Percentiles rank a stretch among this genome's conserved stretches.
These are phyloP conservation scores for Cydia pomonella DNA, from an alignment of 1,140 invertebrate genomes.

Conservation along the genomic window DNA sequence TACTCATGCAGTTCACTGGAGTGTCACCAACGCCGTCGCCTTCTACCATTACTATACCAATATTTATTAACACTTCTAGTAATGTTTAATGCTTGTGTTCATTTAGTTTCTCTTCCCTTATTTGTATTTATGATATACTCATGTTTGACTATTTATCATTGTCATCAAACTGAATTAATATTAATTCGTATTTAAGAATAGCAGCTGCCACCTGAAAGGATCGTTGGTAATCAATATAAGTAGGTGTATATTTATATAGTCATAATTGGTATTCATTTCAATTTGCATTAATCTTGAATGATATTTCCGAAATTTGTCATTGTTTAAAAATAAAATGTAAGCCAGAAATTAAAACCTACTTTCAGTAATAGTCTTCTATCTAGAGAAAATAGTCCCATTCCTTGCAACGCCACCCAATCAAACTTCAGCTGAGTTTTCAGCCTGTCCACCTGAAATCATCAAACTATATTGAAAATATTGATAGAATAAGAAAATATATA, in stretches of 20 bases:
- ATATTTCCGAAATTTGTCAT: too few species aligned
- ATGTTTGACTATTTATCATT: slow-evolving; percentile 59
- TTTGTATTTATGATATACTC: neutral
- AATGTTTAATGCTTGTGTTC: neutral
- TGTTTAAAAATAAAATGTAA: too few species aligned
- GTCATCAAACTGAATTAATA: slow-evolving; percentile 86
- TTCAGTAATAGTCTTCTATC: slow-evolving; percentile 84
- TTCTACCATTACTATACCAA: slow-evolving; percentile 1
- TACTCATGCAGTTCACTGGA: slow-evolving; percentile 55
- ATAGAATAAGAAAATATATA: too few species aligned
- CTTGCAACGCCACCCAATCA: slow-evolving; percentile 83
- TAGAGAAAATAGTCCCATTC: slow-evolving; percentile 84
- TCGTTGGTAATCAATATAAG: neutral
- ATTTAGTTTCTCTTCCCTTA: neutral
- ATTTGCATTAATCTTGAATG: neutral
- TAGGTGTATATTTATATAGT: neutral
- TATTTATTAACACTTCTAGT: slow-evolving; percentile 15
- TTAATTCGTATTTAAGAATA: slow-evolving; percentile 86
- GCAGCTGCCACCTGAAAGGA: slow-evolving; percentile 84
- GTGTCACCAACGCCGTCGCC: slow-evolving; percentile 30
- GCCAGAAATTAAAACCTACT: slow-evolving; percentile 65
- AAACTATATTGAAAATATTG: neutral
- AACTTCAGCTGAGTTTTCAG: slow-evolving; percentile 83
- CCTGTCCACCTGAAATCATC: slow-evolving; percentile 80
- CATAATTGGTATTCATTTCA: neutral